Conservation (phyloP, 2,113 vertebrate genomes). For the Falco punctatus region DNA sequence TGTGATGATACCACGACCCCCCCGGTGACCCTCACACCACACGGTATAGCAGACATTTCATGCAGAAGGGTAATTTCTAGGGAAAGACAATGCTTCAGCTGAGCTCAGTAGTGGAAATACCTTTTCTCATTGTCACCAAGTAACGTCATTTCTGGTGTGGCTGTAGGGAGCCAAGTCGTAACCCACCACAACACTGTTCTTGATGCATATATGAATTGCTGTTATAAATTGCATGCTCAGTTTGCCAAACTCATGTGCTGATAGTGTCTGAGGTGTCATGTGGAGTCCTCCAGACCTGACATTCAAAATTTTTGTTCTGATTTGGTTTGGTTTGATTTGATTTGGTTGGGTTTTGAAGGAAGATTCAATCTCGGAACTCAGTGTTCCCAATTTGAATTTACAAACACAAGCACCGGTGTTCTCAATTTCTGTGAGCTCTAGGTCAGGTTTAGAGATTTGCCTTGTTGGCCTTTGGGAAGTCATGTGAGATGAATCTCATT, state of each 20-base stretch:
- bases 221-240: background rate
- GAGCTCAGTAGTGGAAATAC: background rate
- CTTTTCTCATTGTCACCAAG: background rate
- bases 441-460: background rate
- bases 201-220: background rate
- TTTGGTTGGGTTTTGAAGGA: background rate
- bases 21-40: background rate
- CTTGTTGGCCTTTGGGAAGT: background rate
- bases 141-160: background rate
- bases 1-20: background rate
- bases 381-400: no score
- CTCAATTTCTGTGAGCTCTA: background rate
- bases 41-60: background rate
- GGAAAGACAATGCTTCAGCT: background rate
- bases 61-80: background rate
- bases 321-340: background rate
- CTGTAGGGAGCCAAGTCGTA: background rate
- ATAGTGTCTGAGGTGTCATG: fast-evolving
- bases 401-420: background rate
- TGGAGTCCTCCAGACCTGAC: background rate
- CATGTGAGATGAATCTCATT: background rate
- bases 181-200: background rate
- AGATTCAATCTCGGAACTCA: background rate
- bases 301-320: background rate
- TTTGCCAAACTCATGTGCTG: background rate